A percentile compares a stretch with the other conserved stretches of the same genome.
These are phyloP conservation scores for Elysia chlorotica DNA, from an alignment of 1,140 invertebrate genomes.

Conservation along the genomic window DNA sequence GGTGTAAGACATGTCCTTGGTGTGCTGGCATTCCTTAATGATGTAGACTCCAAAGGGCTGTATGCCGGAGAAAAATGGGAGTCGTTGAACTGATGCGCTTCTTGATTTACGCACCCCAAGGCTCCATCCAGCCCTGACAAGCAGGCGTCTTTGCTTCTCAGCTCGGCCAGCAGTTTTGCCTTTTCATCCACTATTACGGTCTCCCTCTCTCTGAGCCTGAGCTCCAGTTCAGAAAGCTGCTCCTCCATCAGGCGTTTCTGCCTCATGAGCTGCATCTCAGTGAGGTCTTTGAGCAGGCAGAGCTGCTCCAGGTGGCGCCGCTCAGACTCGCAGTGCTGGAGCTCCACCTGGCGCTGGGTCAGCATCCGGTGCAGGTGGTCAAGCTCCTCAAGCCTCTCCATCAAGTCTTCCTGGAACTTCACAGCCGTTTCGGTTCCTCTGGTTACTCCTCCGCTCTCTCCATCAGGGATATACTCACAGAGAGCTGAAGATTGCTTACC, in stretches of 20 bases:
- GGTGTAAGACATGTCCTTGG: too few relatives aligned
- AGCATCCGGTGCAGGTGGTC: slow-evolving; percentile 32
- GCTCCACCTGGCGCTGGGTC: slow-evolving; percentile 35
- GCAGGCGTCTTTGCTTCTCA: slow-evolving; percentile 34
- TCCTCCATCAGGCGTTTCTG: slow-evolving; percentile 52
- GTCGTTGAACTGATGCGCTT: not conserved
- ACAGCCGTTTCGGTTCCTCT: too few relatives aligned
- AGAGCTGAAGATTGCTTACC: too few relatives aligned
- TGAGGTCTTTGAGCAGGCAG: slow-evolving; percentile 45
- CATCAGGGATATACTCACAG: too few relatives aligned
- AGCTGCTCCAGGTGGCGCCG: slow-evolving; percentile 46
- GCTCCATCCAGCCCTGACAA: not conserved
- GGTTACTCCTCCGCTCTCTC: too few relatives aligned
- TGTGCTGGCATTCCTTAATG: not conserved
- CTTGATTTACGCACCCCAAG: too few relatives aligned
- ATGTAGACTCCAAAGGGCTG: not conserved
- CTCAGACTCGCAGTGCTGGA: slow-evolving; percentile 31
- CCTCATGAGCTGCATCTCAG: slow-evolving; percentile 49
- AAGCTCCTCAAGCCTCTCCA: slow-evolving; percentile 37
- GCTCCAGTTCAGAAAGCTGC: slow-evolving; percentile 47
- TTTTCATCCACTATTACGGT: slow-evolving; percentile 47
- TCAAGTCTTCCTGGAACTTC: slow-evolving; percentile 40
- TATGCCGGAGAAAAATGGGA: not conserved
- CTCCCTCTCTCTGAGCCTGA: slow-evolving; percentile 47
- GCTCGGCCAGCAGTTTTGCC: slow-evolving; percentile 38